A percentile compares a stretch with the other conserved stretches of the same genome.
Evolutionary conservation across 2,113 vertebrate species (phyloP).

Genomic region (Otus sunia): DNA sequence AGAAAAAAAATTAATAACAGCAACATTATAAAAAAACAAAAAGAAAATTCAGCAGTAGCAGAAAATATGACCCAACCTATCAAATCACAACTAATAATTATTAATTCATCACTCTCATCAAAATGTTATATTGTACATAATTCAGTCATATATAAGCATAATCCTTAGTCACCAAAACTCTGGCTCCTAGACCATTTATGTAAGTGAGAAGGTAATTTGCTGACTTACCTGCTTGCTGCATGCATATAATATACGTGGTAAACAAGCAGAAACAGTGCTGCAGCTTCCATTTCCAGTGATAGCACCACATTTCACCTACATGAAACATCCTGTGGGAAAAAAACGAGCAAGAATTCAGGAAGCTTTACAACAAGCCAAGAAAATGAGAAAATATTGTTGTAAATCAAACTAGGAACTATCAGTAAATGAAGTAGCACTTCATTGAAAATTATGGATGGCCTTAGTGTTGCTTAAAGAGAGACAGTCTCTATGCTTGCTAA

Average conservation of each 20-base stretch:
- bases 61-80: not conserved
- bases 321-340: constrained; percentile 78
- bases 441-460: not conserved
- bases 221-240: constrained; percentile 79
- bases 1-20: not conserved
- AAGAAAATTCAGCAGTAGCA: not conserved
- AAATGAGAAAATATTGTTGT: not conserved
- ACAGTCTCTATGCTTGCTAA: not conserved
- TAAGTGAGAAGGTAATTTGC: not conserved
- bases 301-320: constrained; percentile 73
- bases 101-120: not conserved
- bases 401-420: not conserved
- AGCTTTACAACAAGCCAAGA: not conserved
- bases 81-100: not conserved
- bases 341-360: not conserved
- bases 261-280: constrained; percentile 67
- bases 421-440: not conserved
- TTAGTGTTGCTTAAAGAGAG: not conserved
- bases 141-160: not conserved
- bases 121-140: not conserved
- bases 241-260: constrained; percentile 58
- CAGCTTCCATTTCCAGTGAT: constrained; percentile 82
- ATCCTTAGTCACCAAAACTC: not conserved
- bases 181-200: not conserved
- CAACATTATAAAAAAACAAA: not conserved